Evolutionary conservation across 2,888 invertebrate species (phyloP), one percentile per base, ranked within the genome.

Genomic region (Stenchaetothrips biformis): DNA sequence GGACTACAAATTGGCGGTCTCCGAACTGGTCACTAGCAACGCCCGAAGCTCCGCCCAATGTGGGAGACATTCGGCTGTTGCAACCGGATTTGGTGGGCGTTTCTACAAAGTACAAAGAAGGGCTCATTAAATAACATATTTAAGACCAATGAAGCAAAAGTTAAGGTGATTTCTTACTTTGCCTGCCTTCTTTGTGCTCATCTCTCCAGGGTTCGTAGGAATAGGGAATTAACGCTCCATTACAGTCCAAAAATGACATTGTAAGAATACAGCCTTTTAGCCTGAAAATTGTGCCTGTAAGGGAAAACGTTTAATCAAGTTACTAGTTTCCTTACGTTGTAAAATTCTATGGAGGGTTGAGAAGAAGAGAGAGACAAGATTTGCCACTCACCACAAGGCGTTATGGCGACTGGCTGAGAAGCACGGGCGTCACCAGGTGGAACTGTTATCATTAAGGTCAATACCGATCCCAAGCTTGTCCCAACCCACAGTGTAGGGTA

Each of bases 401-500:
- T 93, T 84, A 97, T 92, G 85, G 94, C 92, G 78, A 96, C 95
- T 80, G 95, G 95, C 86, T 96, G 95, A 83, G 94, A 92, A 86
- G 93, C 92, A 85, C 96, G 89, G 83, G 91, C 90, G 87, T 97
- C 96, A 80, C 92, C 92, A 82, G 94, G 92, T 84, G 94, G 92
- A 83, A 90, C 86, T 86, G 91, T 93, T 86, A 99, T 92, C 87
- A 94, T 92, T 88, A 99, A 92, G 83, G 97, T 96, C 85, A 99
- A 91, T 86, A 98, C 95, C 81, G 98, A 97, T 85, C 99, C 99
- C 85, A 96, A 91, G 87, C 96, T 97, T 84, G 98, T 99, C 85
- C 99, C 99, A 85, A 99, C 93, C 99, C 99, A 99, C 83, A 99
- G 89, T 84, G 97, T 97, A 84, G 99, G 97, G 86, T 94, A 90